phyloP scores from a whole-genome alignment of 2,797 vertebrate species.

The Poecile montanus region DNA sequence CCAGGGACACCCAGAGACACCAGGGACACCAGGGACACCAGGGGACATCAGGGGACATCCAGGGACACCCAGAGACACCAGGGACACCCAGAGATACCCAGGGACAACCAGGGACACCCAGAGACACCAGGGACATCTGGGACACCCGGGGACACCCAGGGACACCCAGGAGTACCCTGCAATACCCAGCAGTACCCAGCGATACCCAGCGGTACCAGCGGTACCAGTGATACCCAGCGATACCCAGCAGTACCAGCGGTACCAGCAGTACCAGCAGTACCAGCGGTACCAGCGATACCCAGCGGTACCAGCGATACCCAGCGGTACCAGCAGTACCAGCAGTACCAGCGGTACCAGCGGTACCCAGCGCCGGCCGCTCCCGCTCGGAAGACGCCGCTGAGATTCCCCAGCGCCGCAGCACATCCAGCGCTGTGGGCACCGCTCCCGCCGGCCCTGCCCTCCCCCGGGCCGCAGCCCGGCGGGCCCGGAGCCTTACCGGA shows the following conservation, averaged over 20 bases:
- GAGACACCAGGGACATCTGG: no score
- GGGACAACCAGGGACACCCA: no score
- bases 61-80: no score
- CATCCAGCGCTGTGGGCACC: background rate
- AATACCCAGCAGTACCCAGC: accelerated
- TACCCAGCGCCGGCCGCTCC: background rate
- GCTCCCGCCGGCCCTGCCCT: background rate
- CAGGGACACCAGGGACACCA: no score
- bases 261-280: background rate
- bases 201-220: accelerated
- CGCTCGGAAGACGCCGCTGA: background rate
- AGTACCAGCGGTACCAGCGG: background rate
- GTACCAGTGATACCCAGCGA: background rate
- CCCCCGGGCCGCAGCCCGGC: background rate
- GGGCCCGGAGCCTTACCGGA: slow-evolving; percentile 16
- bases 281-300: no score
- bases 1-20: no score
- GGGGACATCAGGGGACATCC: no score
- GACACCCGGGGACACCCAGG: no score
- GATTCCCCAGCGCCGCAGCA: background rate
- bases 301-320: background rate
- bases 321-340: background rate
- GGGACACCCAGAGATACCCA: no score
- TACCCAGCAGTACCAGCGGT: background rate
- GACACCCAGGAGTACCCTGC: no score